These are phyloP conservation scores for Streblospio benedicti DNA, from an alignment of 1,140 invertebrate species.

Conservation along the genomic window DNA sequence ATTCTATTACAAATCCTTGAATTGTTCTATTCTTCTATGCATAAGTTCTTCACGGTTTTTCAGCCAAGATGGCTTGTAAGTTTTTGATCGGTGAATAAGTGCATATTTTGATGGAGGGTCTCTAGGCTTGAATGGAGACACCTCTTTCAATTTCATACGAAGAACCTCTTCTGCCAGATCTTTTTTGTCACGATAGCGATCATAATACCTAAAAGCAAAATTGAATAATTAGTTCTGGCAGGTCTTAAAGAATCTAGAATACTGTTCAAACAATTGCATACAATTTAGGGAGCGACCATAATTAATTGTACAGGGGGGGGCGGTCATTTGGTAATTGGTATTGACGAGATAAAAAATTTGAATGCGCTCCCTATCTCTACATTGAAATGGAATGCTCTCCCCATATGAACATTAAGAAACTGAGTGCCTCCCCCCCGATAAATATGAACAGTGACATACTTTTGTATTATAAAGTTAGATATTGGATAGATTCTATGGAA, in stretches of 20 bases:
- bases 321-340: background rate
- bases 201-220: constrained; percentile 61
- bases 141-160: constrained; percentile 65
- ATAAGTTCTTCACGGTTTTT: constrained; percentile 40
- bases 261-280: background rate
- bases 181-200: constrained; percentile 81
- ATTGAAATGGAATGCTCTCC: too few relatives aligned
- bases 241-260: background rate
- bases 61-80: constrained; percentile 64
- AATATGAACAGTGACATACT: too few relatives aligned
- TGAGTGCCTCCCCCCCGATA: too few relatives aligned
- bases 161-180: constrained; percentile 79
- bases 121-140: constrained; percentile 68
- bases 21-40: constrained; percentile 30
- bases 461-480: too few relatives aligned
- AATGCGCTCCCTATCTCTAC: too few relatives aligned
- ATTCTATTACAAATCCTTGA: constrained; percentile 27
- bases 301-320: too few relatives aligned
- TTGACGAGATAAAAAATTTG: too few relatives aligned
- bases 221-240: background rate
- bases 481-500: too few relatives aligned
- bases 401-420: too few relatives aligned
- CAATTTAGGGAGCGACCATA: background rate
- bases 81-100: constrained; percentile 52
- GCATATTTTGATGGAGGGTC: constrained; percentile 57